Conservation (phyloP, 35 echinoderm and acorn worm genomes). For the Apostichopus parvimensis region DNA sequence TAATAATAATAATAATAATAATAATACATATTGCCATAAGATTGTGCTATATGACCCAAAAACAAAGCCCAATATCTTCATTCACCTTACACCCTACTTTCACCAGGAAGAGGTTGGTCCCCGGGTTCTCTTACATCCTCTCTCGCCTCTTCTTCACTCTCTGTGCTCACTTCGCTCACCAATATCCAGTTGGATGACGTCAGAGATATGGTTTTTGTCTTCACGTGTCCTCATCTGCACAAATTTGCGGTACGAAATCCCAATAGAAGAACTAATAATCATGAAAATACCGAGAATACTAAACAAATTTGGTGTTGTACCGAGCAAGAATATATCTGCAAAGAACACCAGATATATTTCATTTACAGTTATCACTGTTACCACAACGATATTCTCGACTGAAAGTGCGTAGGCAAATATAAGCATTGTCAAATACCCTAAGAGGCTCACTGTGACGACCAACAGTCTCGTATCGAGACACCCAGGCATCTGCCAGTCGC, state of each 20-base stretch:
- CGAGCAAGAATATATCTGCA: conserved; percentile 5
- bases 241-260: not conserved
- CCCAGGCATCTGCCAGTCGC: not conserved
- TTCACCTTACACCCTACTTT: no score
- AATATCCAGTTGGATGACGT: no score
- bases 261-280: conserved; percentile 12
- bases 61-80: no score
- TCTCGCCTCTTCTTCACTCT: no score
- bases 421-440: not conserved
- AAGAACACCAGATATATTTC: conserved; percentile 3
- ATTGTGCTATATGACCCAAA: no score
- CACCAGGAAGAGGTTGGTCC: no score
- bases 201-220: no score
- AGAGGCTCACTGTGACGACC: not conserved
- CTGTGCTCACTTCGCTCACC: no score
- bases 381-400: not conserved
- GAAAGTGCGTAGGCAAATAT: not conserved
- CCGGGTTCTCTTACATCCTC: no score
- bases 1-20: no score
- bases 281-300: conserved; percentile 12
- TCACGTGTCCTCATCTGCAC: not conserved
- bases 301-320: not conserved
- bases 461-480: not conserved
- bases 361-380: not conserved
- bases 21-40: no score